Evolutionary conservation across 2,797 vertebrate genomes (phyloP).

Genomic region (Lerista edwardsae): DNA sequence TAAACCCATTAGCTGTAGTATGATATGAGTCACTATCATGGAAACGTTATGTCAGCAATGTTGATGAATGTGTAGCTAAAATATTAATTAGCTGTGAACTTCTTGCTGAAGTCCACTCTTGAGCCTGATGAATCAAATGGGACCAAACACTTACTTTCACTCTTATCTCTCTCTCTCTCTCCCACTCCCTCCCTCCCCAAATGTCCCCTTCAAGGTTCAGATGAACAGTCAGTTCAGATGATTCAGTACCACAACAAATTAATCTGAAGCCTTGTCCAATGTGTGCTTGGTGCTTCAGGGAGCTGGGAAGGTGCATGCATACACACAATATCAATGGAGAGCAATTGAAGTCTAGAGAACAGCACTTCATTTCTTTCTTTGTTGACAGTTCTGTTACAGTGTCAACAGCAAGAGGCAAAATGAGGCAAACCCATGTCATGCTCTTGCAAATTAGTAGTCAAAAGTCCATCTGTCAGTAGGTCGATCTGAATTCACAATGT

Average conservation of each 20-base stretch:
- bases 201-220: background rate
- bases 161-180: no score
- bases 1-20: background rate
- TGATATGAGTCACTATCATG: background rate
- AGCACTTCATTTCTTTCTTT: slow-evolving; percentile 4
- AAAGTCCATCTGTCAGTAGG: background rate
- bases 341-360: background rate
- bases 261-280: background rate
- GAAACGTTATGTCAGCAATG: background rate
- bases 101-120: background rate
- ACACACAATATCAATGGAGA: background rate
- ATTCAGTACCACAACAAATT: no score
- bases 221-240: background rate
- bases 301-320: background rate
- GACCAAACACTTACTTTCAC: no score
- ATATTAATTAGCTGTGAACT: background rate
- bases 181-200: background rate
- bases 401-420: slow-evolving; percentile 11
- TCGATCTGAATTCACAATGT: slow-evolving; percentile 21
- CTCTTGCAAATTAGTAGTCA: slow-evolving; percentile 26
- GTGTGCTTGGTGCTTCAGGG: background rate
- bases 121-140: background rate
- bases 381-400: slow-evolving; percentile 34
- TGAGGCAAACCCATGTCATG: rapidly evolving
- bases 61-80: background rate